phyloP scores from a whole-genome alignment of 2,888 invertebrate genomes.

The Brenthis hecate region DNA sequence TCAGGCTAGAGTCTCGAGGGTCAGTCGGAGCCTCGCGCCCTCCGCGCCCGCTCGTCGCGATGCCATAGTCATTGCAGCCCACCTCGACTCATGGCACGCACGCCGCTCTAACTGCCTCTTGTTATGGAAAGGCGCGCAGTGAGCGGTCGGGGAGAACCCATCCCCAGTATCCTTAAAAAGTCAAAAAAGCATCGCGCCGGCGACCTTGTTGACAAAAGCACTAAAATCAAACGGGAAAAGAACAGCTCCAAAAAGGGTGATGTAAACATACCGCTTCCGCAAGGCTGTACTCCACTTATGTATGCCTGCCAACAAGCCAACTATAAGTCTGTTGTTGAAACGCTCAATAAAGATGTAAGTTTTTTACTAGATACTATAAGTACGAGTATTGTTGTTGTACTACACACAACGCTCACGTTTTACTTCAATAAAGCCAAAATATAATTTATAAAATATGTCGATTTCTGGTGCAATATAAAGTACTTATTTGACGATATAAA shows the following conservation, averaged over 20 bases:
- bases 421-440: no score
- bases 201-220: slow-evolving; percentile 72
- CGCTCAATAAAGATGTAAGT: slow-evolving; percentile 90
- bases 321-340: slow-evolving; percentile 88
- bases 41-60: slow-evolving; percentile 74
- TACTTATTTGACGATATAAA: slow-evolving; percentile 14
- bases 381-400: no score
- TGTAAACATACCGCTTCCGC: slow-evolving; percentile 75
- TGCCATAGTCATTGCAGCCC: slow-evolving; percentile 44
- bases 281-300: slow-evolving; percentile 93
- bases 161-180: slow-evolving; percentile 77
- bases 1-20: slow-evolving; percentile 44
- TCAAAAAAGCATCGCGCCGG: slow-evolving; percentile 65
- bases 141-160: slow-evolving; percentile 72
- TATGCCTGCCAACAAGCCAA: slow-evolving; percentile 95
- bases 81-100: slow-evolving; percentile 53
- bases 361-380: slow-evolving; percentile 2
- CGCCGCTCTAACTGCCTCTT: slow-evolving; percentile 51
- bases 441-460: no score
- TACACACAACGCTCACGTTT: no score
- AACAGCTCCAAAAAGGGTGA: slow-evolving; percentile 63
- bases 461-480: no score
- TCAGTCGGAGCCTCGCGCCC: slow-evolving; percentile 77
- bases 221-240: slow-evolving; percentile 74
- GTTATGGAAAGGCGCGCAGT: slow-evolving; percentile 75